Base-by-base conservation (phyloP, 2,113 vertebrate genomes). In the Megaceryle torquata region DNA sequence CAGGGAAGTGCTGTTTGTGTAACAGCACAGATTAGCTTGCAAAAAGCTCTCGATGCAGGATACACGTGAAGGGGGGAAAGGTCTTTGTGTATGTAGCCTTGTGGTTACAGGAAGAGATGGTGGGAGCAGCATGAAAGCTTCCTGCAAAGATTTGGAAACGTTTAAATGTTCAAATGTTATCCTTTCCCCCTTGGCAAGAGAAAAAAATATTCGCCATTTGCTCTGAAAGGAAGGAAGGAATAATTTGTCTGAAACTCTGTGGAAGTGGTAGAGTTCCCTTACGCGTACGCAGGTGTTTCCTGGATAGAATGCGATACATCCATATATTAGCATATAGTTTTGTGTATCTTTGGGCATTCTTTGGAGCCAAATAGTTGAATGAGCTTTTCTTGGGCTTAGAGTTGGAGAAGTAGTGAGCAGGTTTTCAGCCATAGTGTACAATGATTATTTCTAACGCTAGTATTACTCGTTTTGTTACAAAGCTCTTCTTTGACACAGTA, bases 161-260 rank as follows among this genome's bases (percentile, higher is more conserved):
- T 29, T 14, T 69, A 33, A 57, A 89, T 59, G 77, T 82, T 91
- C 37, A 60, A 65, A 64, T 64, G 70, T 64, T 68, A 61, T 5
- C 72, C 35, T 78, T 60, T 33, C 28, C 26, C 86, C 19, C 15
- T 65, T 37, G 87, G 0, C n/a, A 37, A n/a, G 29, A 75, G 82
- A 48, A 50, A 1, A 1, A 69, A 43, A 46, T 80, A 60, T 76
- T 69, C 86, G n/a, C 31, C n/a, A 26, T 71, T 93, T 1, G 1
- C 26, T 57, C 14, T 35, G 54, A 57, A 91, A 93, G 90, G 95
- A 97, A 96, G 96, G 93, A 96, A 96, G 76, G 61, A 93, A 79
- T 88, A 71, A 88, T 85, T 65, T 86, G 83, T 76, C 81, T 88
- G 57, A 72, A 76, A 82, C 15, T 29, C n/a, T 19, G 28, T 0